These are phyloP conservation scores for Oophaga sylvatica DNA, from an alignment of 2,797 vertebrate genomes.

Conservation along the genomic window DNA sequence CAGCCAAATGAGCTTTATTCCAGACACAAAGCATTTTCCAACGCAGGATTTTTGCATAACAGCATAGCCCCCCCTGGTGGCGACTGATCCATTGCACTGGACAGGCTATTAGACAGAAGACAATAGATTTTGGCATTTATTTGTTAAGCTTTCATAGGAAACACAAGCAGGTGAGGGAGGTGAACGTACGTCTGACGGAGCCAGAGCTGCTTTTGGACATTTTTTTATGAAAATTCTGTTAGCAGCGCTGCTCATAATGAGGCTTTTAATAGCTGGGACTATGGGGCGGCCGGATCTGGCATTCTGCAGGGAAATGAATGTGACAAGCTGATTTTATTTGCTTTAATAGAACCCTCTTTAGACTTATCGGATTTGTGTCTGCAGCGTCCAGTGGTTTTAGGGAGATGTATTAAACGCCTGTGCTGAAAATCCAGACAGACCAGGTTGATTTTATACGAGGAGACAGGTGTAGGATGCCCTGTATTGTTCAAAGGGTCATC, in stretches of 20 bases:
- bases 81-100: neutral
- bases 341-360: constrained; percentile 18
- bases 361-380: constrained; percentile 18
- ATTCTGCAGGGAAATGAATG: constrained; percentile 2
- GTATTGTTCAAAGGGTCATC: neutral
- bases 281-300: neutral
- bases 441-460: neutral
- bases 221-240: neutral
- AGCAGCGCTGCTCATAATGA: neutral
- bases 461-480: neutral
- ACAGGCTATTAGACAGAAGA: neutral
- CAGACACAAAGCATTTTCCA: constrained; percentile 37
- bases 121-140: constrained; percentile 12
- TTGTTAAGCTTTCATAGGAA: neutral
- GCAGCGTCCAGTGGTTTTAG: constrained; percentile 11
- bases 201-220: neutral
- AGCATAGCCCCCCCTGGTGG: constrained; percentile 45
- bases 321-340: constrained; percentile 1
- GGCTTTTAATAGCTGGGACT: neutral
- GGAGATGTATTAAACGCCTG: constrained; percentile 13
- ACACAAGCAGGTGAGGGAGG: neutral
- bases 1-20: neutral
- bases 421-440: neutral
- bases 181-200: neutral
- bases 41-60: neutral